Percentiles rank a stretch among this genome's conserved stretches.
These are phyloP conservation scores for Ormyrus pomaceus DNA, from an alignment of 2,888 invertebrate species.

Conservation along the genomic window DNA sequence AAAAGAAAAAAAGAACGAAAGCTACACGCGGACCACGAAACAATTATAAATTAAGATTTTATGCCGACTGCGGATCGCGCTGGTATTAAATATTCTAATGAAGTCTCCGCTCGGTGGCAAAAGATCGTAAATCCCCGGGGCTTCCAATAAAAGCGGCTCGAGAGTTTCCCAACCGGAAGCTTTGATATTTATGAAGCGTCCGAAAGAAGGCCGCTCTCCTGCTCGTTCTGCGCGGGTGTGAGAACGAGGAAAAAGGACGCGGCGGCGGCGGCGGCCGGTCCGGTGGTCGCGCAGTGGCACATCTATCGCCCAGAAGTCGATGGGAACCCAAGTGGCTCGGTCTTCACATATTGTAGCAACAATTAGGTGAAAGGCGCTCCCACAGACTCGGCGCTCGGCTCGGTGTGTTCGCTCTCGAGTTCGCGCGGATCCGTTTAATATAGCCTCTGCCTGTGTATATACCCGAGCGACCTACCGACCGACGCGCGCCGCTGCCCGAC, in stretches of 20 bases:
- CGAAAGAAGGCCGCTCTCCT: too few relatives aligned
- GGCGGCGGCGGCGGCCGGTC: background rate
- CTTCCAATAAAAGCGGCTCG: too few relatives aligned
- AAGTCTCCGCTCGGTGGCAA: too few relatives aligned
- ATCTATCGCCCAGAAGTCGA: constrained; percentile 59
- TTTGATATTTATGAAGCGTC: too few relatives aligned
- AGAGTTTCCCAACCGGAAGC: too few relatives aligned
- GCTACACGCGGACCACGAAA: too few relatives aligned
- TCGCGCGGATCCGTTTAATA: constrained; percentile 67
- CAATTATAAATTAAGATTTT: too few relatives aligned
- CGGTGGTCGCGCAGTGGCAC: constrained; percentile 18
- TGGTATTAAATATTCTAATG: too few relatives aligned
- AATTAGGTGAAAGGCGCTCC: constrained; percentile 76
- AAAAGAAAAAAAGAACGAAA: too few relatives aligned
- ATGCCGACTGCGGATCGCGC: too few relatives aligned
- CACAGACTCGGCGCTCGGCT: constrained; percentile 60
- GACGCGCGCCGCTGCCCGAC: constrained; percentile 49
- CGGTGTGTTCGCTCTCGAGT: constrained; percentile 19
- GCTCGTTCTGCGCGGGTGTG: background rate
- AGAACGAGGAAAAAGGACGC: constrained; percentile 30
- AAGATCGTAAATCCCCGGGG: too few relatives aligned
- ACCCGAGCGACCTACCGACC: constrained; percentile 54
- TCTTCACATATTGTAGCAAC: constrained; percentile 75
- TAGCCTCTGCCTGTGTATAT: constrained; percentile 61
- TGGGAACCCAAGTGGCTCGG: constrained; percentile 73